phyloP scores from a whole-genome alignment of 2,797 vertebrate genomes.

The Leuciscus waleckii region DNA sequence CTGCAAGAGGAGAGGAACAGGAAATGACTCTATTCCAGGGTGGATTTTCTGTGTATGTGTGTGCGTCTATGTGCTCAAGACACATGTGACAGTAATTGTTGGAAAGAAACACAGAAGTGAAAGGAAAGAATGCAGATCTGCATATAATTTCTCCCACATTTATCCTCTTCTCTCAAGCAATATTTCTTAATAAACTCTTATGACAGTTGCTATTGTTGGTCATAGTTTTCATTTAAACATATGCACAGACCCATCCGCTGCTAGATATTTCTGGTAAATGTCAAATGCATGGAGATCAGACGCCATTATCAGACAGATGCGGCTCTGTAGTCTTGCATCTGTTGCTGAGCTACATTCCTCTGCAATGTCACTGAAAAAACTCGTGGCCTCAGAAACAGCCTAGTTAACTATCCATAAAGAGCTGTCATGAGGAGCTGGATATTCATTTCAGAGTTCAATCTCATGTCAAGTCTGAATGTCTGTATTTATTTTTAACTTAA shows the following conservation, averaged over 20 bases:
- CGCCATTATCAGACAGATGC: conserved; percentile 38
- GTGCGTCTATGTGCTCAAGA: conserved; percentile 46
- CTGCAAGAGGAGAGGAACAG: conserved; percentile 65
- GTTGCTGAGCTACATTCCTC: conserved; percentile 64
- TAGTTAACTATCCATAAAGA: conserved; percentile 63
- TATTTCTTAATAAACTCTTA: background rate
- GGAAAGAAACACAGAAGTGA: conserved; percentile 16
- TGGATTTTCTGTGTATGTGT: conserved; percentile 65
- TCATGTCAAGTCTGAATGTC: background rate
- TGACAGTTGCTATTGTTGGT: conserved; percentile 5
- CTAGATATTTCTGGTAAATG: conserved; percentile 42
- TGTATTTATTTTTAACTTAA: background rate
- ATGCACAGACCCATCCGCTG: conserved; percentile 30
- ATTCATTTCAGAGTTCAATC: background rate
- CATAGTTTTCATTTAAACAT: conserved; percentile 3
- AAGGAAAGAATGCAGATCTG: conserved; percentile 19
- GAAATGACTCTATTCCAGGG: conserved; percentile 80
- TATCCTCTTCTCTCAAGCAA: background rate
- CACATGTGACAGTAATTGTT: conserved; percentile 35
- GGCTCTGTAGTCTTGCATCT: conserved; percentile 38
- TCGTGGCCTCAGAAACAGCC: conserved; percentile 21
- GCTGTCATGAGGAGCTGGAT: background rate
- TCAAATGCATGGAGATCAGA: conserved; percentile 36
- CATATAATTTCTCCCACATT: background rate
- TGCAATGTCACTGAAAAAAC: conserved; percentile 47